phyloP scores from a whole-genome alignment of 64 coral and sea anemone species.

The Anthopleura sola region DNA sequence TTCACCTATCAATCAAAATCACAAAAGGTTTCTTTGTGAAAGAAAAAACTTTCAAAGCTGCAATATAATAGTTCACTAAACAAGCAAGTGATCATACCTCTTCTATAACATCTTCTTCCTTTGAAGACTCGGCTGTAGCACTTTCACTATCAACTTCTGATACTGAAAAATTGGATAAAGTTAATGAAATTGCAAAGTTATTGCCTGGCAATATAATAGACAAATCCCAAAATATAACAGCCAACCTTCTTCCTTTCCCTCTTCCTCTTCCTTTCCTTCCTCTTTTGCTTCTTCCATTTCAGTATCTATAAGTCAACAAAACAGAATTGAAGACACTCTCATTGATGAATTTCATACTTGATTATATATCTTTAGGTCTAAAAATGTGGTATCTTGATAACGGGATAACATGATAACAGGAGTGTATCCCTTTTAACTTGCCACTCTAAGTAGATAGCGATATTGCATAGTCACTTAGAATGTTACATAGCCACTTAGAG shows the following conservation, averaged over 20 bases:
- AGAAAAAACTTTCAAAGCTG: not conserved
- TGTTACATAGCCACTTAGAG: too few relatives aligned
- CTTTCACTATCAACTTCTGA: not conserved
- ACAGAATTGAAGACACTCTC: not conserved
- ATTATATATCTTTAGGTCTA: not conserved
- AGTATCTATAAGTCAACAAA: not conserved
- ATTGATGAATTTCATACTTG: not conserved
- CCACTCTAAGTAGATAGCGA: too few relatives aligned
- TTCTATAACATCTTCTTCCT: conserved; percentile 20
- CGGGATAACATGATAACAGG: too few relatives aligned
- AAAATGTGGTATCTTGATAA: too few relatives aligned
- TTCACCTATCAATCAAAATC: conserved; percentile 40
- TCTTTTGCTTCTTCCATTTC: conserved; percentile 6
- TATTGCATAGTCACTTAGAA: too few relatives aligned
- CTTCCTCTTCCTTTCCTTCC: not conserved
- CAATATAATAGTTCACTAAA: too few relatives aligned
- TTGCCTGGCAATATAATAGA: not conserved
- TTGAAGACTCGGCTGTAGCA: not conserved
- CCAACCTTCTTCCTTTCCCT: not conserved
- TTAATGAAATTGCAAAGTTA: not conserved
- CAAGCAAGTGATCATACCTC: conserved; percentile 8
- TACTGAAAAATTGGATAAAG: not conserved
- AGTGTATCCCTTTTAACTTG: too few relatives aligned
- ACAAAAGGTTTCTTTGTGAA: not conserved
- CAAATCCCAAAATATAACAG: too few relatives aligned